These are phyloP conservation scores for Eubasilissa regina DNA, from an alignment of 1,140 invertebrate species.

Conservation along the genomic window DNA sequence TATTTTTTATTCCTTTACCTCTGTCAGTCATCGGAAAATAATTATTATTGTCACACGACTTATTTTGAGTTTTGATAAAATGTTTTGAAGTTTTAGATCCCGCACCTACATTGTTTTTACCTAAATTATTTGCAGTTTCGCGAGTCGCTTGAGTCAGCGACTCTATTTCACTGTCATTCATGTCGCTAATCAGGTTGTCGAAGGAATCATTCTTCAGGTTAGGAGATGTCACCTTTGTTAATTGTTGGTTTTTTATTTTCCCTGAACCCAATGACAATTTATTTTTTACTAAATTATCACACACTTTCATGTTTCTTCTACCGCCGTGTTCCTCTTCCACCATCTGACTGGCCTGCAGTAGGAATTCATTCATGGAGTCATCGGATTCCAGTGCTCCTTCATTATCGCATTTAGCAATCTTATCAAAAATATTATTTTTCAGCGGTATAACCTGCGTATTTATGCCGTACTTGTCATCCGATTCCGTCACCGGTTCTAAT, in stretches of 20 bases:
- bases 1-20: no score
- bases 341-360: conserved; percentile 69
- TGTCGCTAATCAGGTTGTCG: conserved; percentile 67
- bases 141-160: conserved; percentile 65
- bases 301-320: conserved; percentile 60
- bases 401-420: conserved; percentile 55
- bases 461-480: not conserved
- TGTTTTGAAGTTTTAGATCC: not conserved
- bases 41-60: not conserved
- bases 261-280: not conserved
- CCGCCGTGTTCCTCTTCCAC: conserved; percentile 66
- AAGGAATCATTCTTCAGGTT: conserved; percentile 69
- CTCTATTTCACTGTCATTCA: conserved; percentile 70
- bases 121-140: conserved; percentile 54
- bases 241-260: conserved; percentile 2
- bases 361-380: conserved; percentile 71
- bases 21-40: not conserved
- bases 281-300: conserved; percentile 32
- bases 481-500: not conserved
- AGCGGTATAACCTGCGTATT: not conserved
- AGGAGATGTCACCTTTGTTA: conserved; percentile 34
- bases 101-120: conserved; percentile 50
- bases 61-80: not conserved
- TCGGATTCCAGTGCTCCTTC: conserved; percentile 66
- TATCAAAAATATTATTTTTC: conserved; percentile 30